A percentile compares a stretch with the other conserved stretches of the same genome.
Evolutionary conservation across 1,140 invertebrate genomes (phyloP).

Genomic region (Drosophila nigromelanica): DNA sequence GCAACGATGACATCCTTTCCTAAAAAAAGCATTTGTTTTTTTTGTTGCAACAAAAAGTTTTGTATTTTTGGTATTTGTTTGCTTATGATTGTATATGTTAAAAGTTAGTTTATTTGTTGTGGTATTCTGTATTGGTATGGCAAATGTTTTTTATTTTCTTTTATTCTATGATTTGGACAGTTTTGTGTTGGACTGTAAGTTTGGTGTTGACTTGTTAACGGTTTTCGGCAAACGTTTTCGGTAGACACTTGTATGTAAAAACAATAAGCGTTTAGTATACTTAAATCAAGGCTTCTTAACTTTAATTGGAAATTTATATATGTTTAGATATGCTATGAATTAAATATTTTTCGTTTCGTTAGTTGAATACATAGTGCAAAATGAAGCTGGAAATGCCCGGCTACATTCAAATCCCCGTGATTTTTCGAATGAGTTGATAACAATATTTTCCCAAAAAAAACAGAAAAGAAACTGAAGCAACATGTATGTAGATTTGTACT

Average conservation of each 20-base stretch:
- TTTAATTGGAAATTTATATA: constrained; percentile 12
- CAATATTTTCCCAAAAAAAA: constrained; percentile 5
- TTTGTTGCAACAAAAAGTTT: constrained; percentile 77
- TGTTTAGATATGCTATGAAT: constrained; percentile 6
- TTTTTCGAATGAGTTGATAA: background rate
- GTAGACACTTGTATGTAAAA: constrained; percentile 9
- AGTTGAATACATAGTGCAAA: constrained; percentile 1
- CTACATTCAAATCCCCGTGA: constrained; percentile 18
- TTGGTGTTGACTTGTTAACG: constrained; percentile 12
- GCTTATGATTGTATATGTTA: constrained; percentile 33
- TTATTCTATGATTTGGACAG: constrained; percentile 8
- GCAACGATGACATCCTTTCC: constrained; percentile 90
- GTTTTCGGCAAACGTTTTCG: constrained; percentile 20
- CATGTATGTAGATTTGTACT: constrained; percentile 30
- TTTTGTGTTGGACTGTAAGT: constrained; percentile 1
- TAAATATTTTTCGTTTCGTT: constrained; percentile 5
- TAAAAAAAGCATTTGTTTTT: constrained; percentile 79
- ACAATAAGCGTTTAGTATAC: constrained; percentile 9
- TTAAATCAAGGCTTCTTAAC: constrained; percentile 7
- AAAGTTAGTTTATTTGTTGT: constrained; percentile 22
- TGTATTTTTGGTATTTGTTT: constrained; percentile 56
- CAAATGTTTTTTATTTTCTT: background rate
- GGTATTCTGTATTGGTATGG: background rate
- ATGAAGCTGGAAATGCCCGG: constrained; percentile 20
- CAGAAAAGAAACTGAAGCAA: constrained; percentile 12